These are phyloP conservation scores for Drosophila affinis DNA, from an alignment of 2,888 invertebrate genomes.

Conservation along the genomic window DNA sequence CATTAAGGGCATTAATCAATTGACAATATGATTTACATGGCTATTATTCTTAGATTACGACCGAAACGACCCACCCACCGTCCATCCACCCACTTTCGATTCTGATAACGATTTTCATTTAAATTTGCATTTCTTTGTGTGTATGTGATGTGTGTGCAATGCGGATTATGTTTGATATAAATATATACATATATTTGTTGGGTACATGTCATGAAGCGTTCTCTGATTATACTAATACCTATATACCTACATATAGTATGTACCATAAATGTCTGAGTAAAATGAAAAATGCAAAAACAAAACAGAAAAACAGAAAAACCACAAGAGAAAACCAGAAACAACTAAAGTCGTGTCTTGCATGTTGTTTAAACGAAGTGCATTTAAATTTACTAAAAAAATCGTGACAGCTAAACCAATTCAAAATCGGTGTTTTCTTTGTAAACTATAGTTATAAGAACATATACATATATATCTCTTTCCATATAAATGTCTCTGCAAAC, in stretches of 20 bases:
- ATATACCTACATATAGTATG: conserved; percentile 2
- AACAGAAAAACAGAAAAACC: conserved; percentile 21
- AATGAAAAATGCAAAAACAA: conserved; percentile 38
- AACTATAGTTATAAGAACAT: conserved; percentile 35
- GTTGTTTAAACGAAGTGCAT: conserved; percentile 57
- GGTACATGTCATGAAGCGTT: conserved; percentile 76
- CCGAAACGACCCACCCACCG: not conserved
- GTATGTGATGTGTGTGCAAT: conserved; percentile 29
- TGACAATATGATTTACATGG: conserved; percentile 43
- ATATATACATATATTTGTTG: conserved; percentile 60
- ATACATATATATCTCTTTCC: conserved; percentile 28
- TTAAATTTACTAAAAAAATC: conserved; percentile 39
- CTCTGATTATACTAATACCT: conserved; percentile 36
- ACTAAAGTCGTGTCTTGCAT: conserved; percentile 44
- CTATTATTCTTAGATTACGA: conserved; percentile 14
- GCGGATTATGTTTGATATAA: conserved; percentile 44
- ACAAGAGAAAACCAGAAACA: conserved; percentile 30
- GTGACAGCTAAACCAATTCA: conserved; percentile 39
- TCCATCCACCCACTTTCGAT: conserved; percentile 4
- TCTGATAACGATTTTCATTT: conserved; percentile 30
- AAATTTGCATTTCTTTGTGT: conserved; percentile 20
- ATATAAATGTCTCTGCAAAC: conserved; percentile 45
- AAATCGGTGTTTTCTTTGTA: conserved; percentile 52
- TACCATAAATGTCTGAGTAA: conserved; percentile 22
- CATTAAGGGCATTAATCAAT: conserved; percentile 44